Percentiles rank a stretch among this genome's conserved stretches.
Evolutionary conservation across 2,888 invertebrate genomes (phyloP).

Genomic region (Ichneumon xanthorius): DNA sequence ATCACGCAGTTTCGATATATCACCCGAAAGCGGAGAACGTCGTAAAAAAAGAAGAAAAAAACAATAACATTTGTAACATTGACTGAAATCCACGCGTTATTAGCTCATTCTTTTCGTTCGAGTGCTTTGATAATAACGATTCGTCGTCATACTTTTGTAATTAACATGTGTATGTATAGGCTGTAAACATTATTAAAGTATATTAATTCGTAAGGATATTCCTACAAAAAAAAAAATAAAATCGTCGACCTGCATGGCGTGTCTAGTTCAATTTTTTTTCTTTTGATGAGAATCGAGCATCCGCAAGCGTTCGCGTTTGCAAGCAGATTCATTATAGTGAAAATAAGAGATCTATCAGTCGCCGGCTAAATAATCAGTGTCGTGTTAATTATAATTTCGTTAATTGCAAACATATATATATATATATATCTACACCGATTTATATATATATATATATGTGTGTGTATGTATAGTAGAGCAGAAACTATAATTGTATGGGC

Average conservation of each 20-base stretch:
- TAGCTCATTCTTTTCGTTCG: constrained; percentile 55
- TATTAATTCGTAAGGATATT: constrained; percentile 60
- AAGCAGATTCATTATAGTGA: constrained; percentile 55
- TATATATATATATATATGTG: constrained; percentile 10
- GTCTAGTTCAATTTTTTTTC: constrained; percentile 18
- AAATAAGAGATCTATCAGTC: constrained; percentile 22
- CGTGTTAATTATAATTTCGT: constrained; percentile 54
- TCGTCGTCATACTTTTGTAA: constrained; percentile 66
- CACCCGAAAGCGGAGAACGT: background rate
- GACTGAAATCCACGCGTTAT: constrained; percentile 57
- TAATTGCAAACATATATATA: constrained; percentile 49
- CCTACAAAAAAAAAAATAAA: constrained; percentile 17
- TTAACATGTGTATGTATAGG: constrained; percentile 64
- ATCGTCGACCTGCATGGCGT: constrained; percentile 3
- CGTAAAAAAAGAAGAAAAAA: constrained; percentile 8
- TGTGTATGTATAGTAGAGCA: constrained; percentile 62
- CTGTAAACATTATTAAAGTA: constrained; percentile 56
- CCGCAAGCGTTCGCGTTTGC: constrained; percentile 37
- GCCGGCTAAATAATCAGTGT: constrained; percentile 65
- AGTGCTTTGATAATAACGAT: constrained; percentile 69
- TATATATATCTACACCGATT: background rate
- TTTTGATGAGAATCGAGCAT: background rate
- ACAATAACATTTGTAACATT: constrained; percentile 26
- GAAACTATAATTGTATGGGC: constrained; percentile 58
- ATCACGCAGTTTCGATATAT: background rate